Evolutionary conservation across 2,888 invertebrate genomes (phyloP).

Genomic region (Quadroppia sp.): DNA sequence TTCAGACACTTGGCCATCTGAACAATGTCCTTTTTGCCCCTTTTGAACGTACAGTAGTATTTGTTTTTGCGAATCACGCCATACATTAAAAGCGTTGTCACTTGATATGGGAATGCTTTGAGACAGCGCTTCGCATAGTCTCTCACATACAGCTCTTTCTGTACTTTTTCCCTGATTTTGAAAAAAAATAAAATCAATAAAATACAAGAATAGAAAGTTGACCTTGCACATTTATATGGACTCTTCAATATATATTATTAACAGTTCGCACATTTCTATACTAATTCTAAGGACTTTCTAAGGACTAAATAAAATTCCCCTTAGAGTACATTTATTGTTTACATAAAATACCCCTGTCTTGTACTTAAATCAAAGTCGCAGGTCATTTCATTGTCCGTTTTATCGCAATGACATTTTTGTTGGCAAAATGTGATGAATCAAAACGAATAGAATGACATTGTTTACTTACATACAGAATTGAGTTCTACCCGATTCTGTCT

Average conservation of each 20-base stretch:
- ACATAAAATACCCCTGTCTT: too few species aligned
- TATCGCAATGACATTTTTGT: not conserved
- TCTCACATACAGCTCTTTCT: conserved; percentile 39
- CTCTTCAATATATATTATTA: too few species aligned
- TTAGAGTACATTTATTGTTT: too few species aligned
- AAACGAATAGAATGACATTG: too few species aligned
- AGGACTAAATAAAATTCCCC: too few species aligned
- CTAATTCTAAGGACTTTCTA: too few species aligned
- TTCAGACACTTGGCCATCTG: conserved; percentile 39
- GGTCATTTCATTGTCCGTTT: too few species aligned
- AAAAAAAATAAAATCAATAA: not conserved
- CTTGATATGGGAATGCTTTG: conserved; percentile 40
- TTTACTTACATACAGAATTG: conserved; percentile 41
- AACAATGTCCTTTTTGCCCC: conserved; percentile 37
- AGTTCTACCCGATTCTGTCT: not conserved
- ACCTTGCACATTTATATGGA: too few species aligned
- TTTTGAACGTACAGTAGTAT: conserved; percentile 38
- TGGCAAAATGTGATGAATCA: too few species aligned
- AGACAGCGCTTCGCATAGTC: conserved; percentile 37
- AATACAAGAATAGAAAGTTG: too few species aligned
- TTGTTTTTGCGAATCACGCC: conserved; percentile 38
- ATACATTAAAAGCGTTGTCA: conserved; percentile 39
- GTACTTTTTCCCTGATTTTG: conserved; percentile 28
- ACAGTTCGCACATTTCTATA: too few species aligned
- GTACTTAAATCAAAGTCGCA: too few species aligned